Evolutionary conservation across 2,113 vertebrate genomes (phyloP).

Genomic region (Saiga tatarica): DNA sequence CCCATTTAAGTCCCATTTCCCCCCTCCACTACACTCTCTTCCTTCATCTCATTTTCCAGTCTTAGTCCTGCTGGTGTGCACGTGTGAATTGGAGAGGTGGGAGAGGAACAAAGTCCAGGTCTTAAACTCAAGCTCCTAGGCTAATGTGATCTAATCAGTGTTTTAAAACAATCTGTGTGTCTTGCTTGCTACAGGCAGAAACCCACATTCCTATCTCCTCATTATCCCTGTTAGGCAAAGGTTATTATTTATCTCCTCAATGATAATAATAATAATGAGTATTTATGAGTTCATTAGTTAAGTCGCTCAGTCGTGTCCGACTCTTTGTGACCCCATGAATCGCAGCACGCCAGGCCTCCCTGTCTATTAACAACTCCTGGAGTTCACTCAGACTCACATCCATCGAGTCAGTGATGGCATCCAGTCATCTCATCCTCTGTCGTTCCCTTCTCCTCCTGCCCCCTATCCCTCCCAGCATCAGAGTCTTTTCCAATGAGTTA

Average conservation of each 20-base stretch:
- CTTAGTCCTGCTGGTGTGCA: not conserved
- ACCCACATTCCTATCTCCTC: not conserved
- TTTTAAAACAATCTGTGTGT: not conserved
- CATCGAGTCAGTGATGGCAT: too few species aligned
- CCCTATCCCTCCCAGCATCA: too few species aligned
- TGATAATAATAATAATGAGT: not conserved
- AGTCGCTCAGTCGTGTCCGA: rapidly evolving
- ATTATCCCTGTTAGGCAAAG: not conserved
- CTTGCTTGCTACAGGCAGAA: not conserved
- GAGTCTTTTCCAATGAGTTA: too few species aligned
- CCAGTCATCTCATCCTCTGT: too few species aligned
- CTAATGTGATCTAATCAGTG: not conserved
- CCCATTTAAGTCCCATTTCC: not conserved
- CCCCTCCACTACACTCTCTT: not conserved
- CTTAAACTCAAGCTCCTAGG: not conserved
- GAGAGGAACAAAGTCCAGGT: not conserved
- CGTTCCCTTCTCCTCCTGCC: too few species aligned
- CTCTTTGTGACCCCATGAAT: too few species aligned
- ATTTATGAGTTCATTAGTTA: not conserved
- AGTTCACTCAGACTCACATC: too few species aligned
- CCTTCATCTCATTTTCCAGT: not conserved
- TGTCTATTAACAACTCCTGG: too few species aligned
- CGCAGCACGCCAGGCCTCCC: too few species aligned
- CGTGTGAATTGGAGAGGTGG: not conserved
- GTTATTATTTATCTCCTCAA: not conserved